phyloP scores from a whole-genome alignment of 2,113 vertebrate genomes.

The Seriola aureovittata region DNA sequence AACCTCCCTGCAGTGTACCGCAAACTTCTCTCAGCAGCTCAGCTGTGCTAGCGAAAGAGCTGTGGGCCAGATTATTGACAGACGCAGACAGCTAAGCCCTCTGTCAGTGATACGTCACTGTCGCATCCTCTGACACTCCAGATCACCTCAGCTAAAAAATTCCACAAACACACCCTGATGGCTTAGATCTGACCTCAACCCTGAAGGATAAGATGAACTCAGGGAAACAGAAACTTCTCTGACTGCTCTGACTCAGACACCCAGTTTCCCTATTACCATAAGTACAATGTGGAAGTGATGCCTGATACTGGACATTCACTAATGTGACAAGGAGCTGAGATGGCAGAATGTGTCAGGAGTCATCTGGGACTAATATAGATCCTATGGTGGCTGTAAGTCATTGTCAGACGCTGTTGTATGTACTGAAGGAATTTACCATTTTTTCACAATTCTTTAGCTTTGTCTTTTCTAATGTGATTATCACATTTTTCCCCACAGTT shows the following conservation, averaged over 20 bases:
- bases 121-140: slow-evolving; percentile 34
- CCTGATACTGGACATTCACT: neutral
- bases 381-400: too few relatives aligned
- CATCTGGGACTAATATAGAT: neutral
- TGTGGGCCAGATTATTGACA: slow-evolving; percentile 9
- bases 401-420: too few relatives aligned
- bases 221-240: slow-evolving; percentile 33
- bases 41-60: slow-evolving; percentile 11
- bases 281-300: slow-evolving; percentile 20
- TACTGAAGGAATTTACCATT: too few relatives aligned
- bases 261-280: neutral
- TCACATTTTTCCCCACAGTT: too few relatives aligned
- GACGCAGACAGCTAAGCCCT: slow-evolving; percentile 28
- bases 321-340: slow-evolving; percentile 4
- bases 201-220: neutral
- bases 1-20: neutral
- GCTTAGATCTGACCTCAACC: neutral
- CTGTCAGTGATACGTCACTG: slow-evolving; percentile 34
- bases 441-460: too few relatives aligned
- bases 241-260: slow-evolving; percentile 31
- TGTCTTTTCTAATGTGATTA: too few relatives aligned
- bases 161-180: slow-evolving; percentile 27
- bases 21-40: slow-evolving; percentile 40
- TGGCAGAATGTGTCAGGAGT: neutral
- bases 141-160: slow-evolving; percentile 7